Conservation (phyloP, 2,888 invertebrate genomes). For the Lithophane semibrunnea region DNA sequence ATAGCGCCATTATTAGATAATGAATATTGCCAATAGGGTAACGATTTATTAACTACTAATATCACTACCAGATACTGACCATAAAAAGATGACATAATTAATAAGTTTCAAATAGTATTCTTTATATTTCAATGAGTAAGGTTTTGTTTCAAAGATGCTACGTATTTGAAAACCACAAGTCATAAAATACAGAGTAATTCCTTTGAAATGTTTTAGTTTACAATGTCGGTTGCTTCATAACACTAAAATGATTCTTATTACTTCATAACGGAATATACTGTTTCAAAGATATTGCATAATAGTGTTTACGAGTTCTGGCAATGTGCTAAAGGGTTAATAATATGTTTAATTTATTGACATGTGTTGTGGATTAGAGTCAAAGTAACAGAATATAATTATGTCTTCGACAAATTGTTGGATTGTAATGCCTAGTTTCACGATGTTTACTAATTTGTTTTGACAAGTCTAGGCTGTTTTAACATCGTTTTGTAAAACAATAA, state of each 20-base stretch:
- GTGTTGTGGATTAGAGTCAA: conserved; percentile 24
- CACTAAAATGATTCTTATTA: conserved; percentile 41
- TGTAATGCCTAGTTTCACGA: not conserved
- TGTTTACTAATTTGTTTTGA: not conserved
- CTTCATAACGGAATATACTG: conserved; percentile 37
- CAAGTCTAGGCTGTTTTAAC: not conserved
- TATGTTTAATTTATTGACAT: conserved; percentile 26
- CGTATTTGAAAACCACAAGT: conserved; percentile 24
- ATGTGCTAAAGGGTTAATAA: conserved; percentile 31
- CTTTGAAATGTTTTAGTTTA: conserved; percentile 36
- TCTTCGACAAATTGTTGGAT: not conserved
- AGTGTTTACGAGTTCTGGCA: conserved; percentile 36
- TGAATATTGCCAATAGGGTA: not conserved
- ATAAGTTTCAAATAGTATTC: not conserved
- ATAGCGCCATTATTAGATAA: not conserved
- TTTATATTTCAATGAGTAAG: not conserved
- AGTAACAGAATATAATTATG: conserved; percentile 12
- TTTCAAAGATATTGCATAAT: conserved; percentile 41
- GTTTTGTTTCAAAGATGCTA: not conserved
- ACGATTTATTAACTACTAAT: not conserved
- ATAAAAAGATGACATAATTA: not conserved
- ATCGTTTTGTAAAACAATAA: not conserved
- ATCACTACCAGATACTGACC: not conserved
- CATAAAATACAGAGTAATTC: conserved; percentile 30
- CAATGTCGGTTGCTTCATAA: conserved; percentile 32